Evolutionary conservation across 2,797 vertebrate genomes (phyloP), one percentile per base, ranked within the genome.

Genomic region (Paedocypris micromegethes): DNA sequence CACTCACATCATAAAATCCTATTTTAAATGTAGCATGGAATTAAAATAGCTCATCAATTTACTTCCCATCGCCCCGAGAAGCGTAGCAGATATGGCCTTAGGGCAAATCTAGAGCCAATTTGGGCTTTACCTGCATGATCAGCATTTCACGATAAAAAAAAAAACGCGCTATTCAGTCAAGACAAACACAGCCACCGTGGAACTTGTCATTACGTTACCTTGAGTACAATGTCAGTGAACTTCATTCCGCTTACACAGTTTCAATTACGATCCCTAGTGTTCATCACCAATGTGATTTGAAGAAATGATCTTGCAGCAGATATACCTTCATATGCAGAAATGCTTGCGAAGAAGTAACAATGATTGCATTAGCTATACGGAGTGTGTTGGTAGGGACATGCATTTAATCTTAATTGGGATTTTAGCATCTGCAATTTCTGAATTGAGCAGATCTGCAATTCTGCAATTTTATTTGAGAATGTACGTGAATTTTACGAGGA

Each of bases 1-100:
- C 52, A 56, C 59, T 70, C 46, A 39, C 53, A 58, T 70, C 48
- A 58, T 64, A 72, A 55, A 72, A 66, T 66, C 62, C 4, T 9
- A 61, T 66, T 68, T 73, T 49, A 56, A 23, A 64, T 53, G 56
- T 41, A 70, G 58, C 40, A 45, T 4, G 55, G 60, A 54, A 59
- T 58, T 70, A 70, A 64, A 70, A 70, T 45, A 57, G 54, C 5
- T 58, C 54, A 70, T 70, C 41, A 51, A 57, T 70, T 57, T 48
- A 58, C 47, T 50, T 64, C 54, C 57, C 54, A 52, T 51, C 58
- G 23, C 54, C 60, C 52, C 1, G 3, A 58, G 41, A 58, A 50
- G 46, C 3, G 5, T 45, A 47, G 46, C 41, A 64, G n/a, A 58
- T 51, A 70, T 3, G 45, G 45, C 60, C 47, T 7, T 37, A 58